Conservation (phyloP, 1,140 invertebrate species). For the Andricus grossulariae region DNA sequence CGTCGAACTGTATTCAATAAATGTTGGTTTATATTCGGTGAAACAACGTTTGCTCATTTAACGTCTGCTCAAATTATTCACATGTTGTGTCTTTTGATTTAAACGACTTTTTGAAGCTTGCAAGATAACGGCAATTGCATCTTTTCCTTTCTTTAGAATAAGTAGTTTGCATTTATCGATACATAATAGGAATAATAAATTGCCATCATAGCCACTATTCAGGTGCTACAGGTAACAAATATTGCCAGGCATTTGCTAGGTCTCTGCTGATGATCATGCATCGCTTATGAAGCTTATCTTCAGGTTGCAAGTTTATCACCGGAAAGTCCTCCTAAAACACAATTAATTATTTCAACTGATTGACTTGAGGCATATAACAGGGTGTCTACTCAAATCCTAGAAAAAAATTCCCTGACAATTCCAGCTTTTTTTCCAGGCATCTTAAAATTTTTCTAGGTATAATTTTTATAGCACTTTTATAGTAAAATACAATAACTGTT, state of each 20-base stretch:
- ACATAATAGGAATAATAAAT: not conserved
- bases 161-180: slow-evolving; percentile 2
- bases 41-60: not conserved
- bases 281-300: slow-evolving; percentile 70
- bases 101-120: slow-evolving; percentile 2
- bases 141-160: slow-evolving; percentile 1
- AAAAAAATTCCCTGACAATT: too few relatives aligned
- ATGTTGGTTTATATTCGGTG: not conserved
- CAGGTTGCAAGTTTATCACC: slow-evolving; percentile 65
- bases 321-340: slow-evolving; percentile 70
- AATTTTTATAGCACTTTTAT: too few relatives aligned
- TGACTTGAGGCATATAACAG: slow-evolving; percentile 6
- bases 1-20: not conserved
- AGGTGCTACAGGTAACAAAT: slow-evolving; percentile 65
- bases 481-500: too few relatives aligned
- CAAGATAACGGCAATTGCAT: not conserved
- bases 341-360: slow-evolving; percentile 28
- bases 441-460: too few relatives aligned
- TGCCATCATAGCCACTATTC: slow-evolving; percentile 7
- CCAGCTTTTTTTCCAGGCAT: too few relatives aligned
- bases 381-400: too few relatives aligned
- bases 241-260: slow-evolving; percentile 71
- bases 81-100: too few relatives aligned
- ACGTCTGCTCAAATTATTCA: too few relatives aligned
- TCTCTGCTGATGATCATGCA: slow-evolving; percentile 70